Percentiles rank a stretch among this genome's conserved stretches.
These are phyloP conservation scores for Exocentrus adspersus DNA, from an alignment of 2,888 invertebrate species.

Conservation along the genomic window DNA sequence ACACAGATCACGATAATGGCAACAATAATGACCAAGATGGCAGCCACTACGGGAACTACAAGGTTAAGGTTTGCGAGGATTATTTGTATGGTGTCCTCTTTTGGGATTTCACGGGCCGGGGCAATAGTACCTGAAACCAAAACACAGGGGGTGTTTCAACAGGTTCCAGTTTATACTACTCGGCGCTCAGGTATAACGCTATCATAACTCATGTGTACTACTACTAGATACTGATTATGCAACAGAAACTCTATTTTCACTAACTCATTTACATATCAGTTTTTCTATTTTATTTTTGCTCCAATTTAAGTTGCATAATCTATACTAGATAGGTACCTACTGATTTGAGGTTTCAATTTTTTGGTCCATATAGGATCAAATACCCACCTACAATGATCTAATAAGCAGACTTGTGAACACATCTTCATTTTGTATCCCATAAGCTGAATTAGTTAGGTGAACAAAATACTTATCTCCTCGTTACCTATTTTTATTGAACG, in stretches of 20 bases:
- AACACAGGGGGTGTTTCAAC: conserved; percentile 49
- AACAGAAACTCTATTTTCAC: neutral
- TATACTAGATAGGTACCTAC: too few species aligned
- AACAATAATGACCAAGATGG: conserved; percentile 91
- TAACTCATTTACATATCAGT: neutral
- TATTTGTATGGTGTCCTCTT: conserved; percentile 87
- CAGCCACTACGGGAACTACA: conserved; percentile 92
- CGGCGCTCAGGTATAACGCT: conserved; percentile 35
- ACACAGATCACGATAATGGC: conserved; percentile 94
- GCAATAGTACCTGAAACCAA: conserved; percentile 93
- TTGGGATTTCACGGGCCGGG: conserved; percentile 86
- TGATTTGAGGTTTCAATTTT: neutral
- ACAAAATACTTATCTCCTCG: neutral
- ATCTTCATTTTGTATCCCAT: too few species aligned
- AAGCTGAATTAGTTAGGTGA: too few species aligned
- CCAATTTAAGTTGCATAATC: neutral
- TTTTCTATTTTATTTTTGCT: neutral
- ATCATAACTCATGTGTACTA: conserved; percentile 32
- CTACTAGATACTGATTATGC: neutral
- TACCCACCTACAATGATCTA: neutral
- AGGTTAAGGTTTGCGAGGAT: conserved; percentile 91
- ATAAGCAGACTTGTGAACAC: too few species aligned
- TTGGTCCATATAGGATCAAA: neutral
- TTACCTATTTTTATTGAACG: too few species aligned
- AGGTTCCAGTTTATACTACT: conserved; percentile 35